Conservation (phyloP, 2,888 invertebrate species). For the Minunthozetes semirufus region DNA sequence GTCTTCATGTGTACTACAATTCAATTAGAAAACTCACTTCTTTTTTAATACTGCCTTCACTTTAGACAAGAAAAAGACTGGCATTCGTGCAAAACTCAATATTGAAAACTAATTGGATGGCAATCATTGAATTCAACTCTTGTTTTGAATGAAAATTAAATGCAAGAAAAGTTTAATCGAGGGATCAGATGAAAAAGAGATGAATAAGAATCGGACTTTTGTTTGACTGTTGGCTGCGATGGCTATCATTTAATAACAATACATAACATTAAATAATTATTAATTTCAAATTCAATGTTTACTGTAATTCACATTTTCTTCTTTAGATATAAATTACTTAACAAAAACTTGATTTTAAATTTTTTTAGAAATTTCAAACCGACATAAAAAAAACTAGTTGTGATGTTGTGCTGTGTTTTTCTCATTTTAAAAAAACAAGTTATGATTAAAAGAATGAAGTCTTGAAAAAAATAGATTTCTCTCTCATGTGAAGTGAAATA, state of each 20-base stretch:
- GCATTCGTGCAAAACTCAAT: constrained; percentile 17
- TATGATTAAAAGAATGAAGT: constrained; percentile 12
- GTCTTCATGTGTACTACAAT: neutral
- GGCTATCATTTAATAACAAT: neutral
- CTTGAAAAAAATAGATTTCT: constrained; percentile 12
- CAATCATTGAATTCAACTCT: neutral
- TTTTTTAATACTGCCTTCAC: neutral
- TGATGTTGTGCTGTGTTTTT: neutral
- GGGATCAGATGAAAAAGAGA: neutral
- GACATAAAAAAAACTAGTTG: neutral
- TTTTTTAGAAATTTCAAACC: neutral
- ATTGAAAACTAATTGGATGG: constrained; percentile 6
- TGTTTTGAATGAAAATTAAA: neutral
- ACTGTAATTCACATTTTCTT: no score
- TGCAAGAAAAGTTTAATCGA: neutral
- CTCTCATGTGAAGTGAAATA: neutral
- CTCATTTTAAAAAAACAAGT: constrained; percentile 9
- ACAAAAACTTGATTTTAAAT: constrained; percentile 8
- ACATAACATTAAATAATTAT: neutral
- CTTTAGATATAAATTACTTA: neutral
- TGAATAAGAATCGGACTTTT: neutral
- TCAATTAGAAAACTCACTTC: constrained; percentile 8
- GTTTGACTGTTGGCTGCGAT: neutral
- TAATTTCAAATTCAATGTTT: neutral
- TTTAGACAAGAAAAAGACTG: neutral